Evolutionary conservation across 2,797 vertebrate species (phyloP), one percentile per base, ranked within the genome.

Genomic region (Dromococcyx pavoninus): DNA sequence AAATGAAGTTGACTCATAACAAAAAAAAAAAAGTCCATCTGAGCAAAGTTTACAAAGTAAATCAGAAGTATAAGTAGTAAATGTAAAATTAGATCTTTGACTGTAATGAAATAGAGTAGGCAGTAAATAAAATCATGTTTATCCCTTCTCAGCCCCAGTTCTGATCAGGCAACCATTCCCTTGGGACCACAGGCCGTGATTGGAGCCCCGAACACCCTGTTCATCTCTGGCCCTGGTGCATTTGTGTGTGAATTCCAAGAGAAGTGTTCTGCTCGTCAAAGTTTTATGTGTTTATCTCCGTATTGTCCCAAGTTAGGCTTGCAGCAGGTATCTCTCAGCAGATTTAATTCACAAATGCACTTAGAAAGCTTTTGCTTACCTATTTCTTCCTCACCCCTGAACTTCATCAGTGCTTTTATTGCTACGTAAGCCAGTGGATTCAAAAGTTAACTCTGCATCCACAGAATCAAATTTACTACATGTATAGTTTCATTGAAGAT

Each of bases 231-330:
- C 64, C 44, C 32, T 17, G 18, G 9, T 37, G 41, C 4, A 0
- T 39, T 23, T 50, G 14, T 35, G 54, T 19, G 16, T 12, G 61
- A 46, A 18, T 58, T 33, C 61, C 39, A 21, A 24, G 53, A 46
- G 13, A n/a, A 19, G 15, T 0, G 8, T 9, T 12, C 27, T 32
- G n/a, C 46, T 51, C 5, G 0, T 51, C 24, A 5, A 43, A n/a
- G 39, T 51, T 41, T 18, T n/a, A 10, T 8, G 50, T 54, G 2
- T 50, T 74, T 44, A 30, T 41, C 37, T 30, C 33, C 0, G 1
- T 39, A 0, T n/a, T 30, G 17, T 30, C 48, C 32, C 39, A 5
- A 22, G 30, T 17, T 27, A 32, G 57, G 64, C 13, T 28, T 24
- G 54, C 77, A 72, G 27, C 48, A 51, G 48, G 43, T 39, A 12